These are phyloP conservation scores for Nasonia longicornis DNA, from an alignment of 1,140 invertebrate species.

Conservation along the genomic window DNA sequence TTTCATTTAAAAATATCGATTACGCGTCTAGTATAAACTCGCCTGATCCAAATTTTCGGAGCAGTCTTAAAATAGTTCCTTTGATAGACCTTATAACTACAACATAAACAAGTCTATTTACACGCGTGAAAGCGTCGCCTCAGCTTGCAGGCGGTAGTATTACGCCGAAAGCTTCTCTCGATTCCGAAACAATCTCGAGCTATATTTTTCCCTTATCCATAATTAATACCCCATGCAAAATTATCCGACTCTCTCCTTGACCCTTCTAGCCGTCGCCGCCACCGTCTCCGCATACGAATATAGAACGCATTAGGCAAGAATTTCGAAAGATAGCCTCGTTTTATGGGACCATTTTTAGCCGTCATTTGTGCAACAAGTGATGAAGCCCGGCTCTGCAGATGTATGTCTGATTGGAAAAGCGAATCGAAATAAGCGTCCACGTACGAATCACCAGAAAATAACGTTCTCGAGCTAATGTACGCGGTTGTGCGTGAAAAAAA, in stretches of 20 bases:
- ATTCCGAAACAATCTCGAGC: background rate
- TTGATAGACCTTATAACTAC: conserved; percentile 25
- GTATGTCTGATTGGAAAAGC: background rate
- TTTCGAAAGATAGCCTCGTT: background rate
- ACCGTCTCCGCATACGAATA: background rate
- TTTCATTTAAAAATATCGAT: conserved; percentile 34
- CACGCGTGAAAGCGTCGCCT: conserved; percentile 6
- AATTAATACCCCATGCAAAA: background rate
- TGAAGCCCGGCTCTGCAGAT: background rate
- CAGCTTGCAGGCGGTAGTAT: background rate
- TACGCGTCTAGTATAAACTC: conserved; percentile 12
- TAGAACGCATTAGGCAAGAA: conserved; percentile 14
- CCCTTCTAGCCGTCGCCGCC: background rate
- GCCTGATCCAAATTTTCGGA: conserved; percentile 26
- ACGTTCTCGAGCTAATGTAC: background rate
- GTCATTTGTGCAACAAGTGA: conserved; percentile 1
- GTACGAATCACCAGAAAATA: background rate
- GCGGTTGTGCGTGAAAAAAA: background rate
- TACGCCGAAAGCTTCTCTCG: background rate
- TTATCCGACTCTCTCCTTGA: background rate
- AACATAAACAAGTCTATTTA: conserved; percentile 35
- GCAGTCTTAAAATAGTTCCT: conserved; percentile 24
- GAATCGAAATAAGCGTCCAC: background rate
- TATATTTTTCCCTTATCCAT: background rate
- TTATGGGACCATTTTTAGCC: conserved; percentile 1